Evolutionary conservation across 2,113 vertebrate genomes (phyloP).

Genomic region (Cepphus grylle): DNA sequence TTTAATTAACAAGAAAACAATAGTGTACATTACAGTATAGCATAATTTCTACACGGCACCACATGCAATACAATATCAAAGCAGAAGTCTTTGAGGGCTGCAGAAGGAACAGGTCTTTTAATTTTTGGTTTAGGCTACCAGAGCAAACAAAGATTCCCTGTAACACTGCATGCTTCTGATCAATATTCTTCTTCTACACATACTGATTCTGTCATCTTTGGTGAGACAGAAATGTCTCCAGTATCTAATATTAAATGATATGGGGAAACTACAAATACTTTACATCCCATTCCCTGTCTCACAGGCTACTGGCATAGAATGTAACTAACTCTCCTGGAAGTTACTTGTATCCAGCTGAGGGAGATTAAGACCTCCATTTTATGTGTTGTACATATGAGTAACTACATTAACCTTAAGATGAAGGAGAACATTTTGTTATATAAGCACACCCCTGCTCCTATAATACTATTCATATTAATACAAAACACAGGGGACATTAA

Average conservation of each 20-base stretch:
- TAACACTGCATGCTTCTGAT: not conserved
- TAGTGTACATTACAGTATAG: not conserved
- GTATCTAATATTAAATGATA: not conserved
- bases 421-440: constrained; percentile 37
- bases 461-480: constrained; percentile 22
- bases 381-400: not conserved
- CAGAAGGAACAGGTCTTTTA: not conserved
- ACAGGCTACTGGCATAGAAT: not conserved
- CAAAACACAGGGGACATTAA: constrained; percentile 26
- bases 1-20: not conserved
- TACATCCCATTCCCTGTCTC: not conserved
- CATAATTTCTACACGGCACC: not conserved
- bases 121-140: not conserved
- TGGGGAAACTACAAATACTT: not conserved
- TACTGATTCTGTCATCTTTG: not conserved
- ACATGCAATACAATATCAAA: not conserved
- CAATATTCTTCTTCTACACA: not conserved
- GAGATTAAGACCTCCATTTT: not conserved
- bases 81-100: not conserved
- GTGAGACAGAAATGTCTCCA: not conserved
- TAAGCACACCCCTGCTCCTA: constrained; percentile 8
- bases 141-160: not conserved
- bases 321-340: not conserved
- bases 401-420: constrained; percentile 22
- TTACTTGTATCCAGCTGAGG: not conserved